Percentiles rank a stretch among this genome's conserved stretches.
phyloP scores from a whole-genome alignment of 2,113 vertebrate species.

The Odontophorus gujanensis region DNA sequence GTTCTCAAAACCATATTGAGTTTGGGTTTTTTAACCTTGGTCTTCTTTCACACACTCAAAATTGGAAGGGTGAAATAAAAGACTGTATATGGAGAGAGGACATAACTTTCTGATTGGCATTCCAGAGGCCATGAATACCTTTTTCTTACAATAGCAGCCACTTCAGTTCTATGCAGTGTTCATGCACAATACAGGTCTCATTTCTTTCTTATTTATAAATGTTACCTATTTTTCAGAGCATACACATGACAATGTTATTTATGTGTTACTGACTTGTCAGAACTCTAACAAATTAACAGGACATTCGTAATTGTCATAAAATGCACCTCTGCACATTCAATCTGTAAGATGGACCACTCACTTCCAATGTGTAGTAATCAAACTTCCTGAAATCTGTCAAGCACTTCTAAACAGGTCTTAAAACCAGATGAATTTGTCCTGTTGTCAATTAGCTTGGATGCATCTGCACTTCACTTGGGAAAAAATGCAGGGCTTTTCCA shows the following conservation, averaged over 20 bases:
- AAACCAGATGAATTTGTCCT: background rate
- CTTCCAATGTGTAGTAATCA: background rate
- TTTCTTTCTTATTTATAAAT: background rate
- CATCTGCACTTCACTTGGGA: background rate
- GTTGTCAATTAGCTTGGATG: background rate
- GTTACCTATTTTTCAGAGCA: background rate
- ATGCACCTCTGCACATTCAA: background rate
- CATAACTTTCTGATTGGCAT: background rate
- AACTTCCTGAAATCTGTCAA: background rate
- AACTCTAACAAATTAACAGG: background rate
- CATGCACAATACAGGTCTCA: background rate
- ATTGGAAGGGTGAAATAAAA: background rate
- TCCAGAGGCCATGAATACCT: background rate
- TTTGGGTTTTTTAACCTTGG: background rate
- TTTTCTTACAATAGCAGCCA: background rate
- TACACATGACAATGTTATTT: background rate
- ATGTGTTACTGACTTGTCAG: background rate
- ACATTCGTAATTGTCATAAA: background rate
- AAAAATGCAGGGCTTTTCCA: background rate
- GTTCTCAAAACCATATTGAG: background rate
- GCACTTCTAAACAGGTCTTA: background rate
- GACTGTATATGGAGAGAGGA: background rate
- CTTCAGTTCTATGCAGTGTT: background rate
- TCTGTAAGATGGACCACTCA: background rate
- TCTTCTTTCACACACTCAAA: background rate